These are phyloP conservation scores for Pilophorus perplexus DNA, from an alignment of 2,888 invertebrate species.

Conservation along the genomic window DNA sequence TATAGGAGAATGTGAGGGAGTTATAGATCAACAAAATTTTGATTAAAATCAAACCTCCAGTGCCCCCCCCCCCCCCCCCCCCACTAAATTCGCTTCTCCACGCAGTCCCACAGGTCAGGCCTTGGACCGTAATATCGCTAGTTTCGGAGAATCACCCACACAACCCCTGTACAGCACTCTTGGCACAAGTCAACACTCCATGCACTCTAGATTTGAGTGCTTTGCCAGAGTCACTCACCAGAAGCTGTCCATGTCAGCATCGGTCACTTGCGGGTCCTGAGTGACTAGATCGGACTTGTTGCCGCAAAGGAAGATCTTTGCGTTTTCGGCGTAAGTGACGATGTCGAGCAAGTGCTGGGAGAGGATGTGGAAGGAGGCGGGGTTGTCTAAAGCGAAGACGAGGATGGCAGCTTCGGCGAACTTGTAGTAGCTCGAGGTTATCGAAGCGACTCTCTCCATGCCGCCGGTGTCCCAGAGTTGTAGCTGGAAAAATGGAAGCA, in stretches of 20 bases:
- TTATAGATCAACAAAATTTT: no score
- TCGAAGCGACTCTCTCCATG: constrained; percentile 92
- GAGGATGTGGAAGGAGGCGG: constrained; percentile 85
- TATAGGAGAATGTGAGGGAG: no score
- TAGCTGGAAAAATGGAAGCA: constrained; percentile 59
- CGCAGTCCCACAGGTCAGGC: no score
- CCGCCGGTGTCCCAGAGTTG: constrained; percentile 97
- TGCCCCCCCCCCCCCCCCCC: no score
- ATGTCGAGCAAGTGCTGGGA: constrained; percentile 91
- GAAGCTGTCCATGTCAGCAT: constrained; percentile 84
- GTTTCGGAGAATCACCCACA: no score
- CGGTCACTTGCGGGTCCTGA: constrained; percentile 71
- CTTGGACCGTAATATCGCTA: no score
- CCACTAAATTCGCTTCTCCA: no score
- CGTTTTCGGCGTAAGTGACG: constrained; percentile 90
- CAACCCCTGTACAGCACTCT: no score
- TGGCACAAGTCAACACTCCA: no score
- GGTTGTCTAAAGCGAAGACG: constrained; percentile 86
- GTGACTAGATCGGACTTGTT: constrained; percentile 83
- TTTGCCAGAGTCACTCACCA: constrained; percentile 58
- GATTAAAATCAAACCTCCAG: no score
- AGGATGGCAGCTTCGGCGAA: constrained; percentile 92
- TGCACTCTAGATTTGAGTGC: no score
- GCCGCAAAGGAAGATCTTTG: constrained; percentile 91
- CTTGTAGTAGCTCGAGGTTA: constrained; percentile 93